Percentiles rank a stretch among this genome's conserved stretches.
Evolutionary conservation across 1,140 invertebrate genomes (phyloP).

Genomic region (Achatina immaculata): DNA sequence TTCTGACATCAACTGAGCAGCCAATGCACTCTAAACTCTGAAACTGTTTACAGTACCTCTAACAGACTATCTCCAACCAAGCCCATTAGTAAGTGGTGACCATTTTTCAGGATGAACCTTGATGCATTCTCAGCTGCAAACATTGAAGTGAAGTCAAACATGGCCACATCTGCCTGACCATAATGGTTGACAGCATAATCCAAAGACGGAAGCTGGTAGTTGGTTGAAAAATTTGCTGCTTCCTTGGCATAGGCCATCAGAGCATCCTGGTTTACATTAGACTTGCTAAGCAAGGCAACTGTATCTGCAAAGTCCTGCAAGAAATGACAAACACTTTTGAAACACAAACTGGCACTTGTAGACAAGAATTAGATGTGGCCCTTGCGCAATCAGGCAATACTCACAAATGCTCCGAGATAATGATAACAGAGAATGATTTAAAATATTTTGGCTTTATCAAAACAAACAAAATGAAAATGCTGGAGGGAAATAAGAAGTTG

Average conservation of each 20-base stretch:
- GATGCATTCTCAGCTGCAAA: slow-evolving; percentile 96
- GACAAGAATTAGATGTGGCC: too few species aligned
- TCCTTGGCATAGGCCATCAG: slow-evolving; percentile 87
- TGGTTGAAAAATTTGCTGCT: slow-evolving; percentile 96
- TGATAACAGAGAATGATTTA: too few species aligned
- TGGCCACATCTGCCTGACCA: slow-evolving; percentile 97
- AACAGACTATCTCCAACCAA: slow-evolving; percentile 96
- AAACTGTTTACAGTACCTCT: slow-evolving; percentile 80
- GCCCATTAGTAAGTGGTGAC: slow-evolving; percentile 85
- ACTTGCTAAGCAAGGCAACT: slow-evolving; percentile 84
- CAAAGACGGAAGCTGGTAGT: slow-evolving; percentile 87
- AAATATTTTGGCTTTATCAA: too few species aligned
- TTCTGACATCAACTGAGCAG: too few species aligned
- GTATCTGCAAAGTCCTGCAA: slow-evolving; percentile 90
- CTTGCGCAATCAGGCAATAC: too few species aligned
- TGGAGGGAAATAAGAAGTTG: too few species aligned
- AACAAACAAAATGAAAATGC: too few species aligned
- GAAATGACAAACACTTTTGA: too few species aligned
- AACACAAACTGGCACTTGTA: too few species aligned
- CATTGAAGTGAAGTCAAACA: slow-evolving; percentile 99
- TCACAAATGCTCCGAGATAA: too few species aligned
- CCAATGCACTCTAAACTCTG: too few species aligned
- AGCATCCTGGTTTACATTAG: slow-evolving; percentile 92
- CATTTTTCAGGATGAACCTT: slow-evolving; percentile 82
- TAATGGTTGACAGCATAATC: slow-evolving; percentile 99